Conservation (phyloP, 2,888 invertebrate species). For the Philonicus albiceps region DNA sequence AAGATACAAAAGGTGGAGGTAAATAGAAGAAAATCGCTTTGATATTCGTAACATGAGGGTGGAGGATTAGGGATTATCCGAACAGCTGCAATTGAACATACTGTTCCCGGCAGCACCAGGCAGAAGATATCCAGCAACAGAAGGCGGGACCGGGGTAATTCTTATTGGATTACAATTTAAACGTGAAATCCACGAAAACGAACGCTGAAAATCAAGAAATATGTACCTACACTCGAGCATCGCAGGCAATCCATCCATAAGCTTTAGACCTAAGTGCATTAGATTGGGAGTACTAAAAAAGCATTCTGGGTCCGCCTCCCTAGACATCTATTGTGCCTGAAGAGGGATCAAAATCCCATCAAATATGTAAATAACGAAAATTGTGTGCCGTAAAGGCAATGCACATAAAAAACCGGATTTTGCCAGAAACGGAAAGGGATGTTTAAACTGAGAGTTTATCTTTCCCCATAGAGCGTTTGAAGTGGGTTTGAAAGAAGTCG, state of each 20-base stretch:
- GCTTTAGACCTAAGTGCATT: constrained; percentile 16
- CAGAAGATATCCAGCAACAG: neutral
- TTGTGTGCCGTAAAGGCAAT: constrained; percentile 36
- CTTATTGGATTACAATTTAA: neutral
- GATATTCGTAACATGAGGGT: neutral
- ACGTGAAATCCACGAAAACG: neutral
- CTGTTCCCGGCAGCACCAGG: neutral
- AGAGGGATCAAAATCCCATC: constrained; percentile 41
- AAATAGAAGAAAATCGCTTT: neutral
- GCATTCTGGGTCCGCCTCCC: neutral
- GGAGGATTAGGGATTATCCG: neutral
- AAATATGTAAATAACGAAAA: constrained; percentile 41
- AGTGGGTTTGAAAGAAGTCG: neutral
- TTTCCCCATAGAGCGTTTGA: neutral
- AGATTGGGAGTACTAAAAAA: neutral
- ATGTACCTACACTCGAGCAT: neutral
- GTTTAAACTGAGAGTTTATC: constrained; percentile 25
- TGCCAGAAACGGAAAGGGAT: neutral
- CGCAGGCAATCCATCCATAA: neutral
- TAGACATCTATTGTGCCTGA: constrained; percentile 35
- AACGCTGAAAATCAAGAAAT: neutral
- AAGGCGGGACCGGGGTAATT: neutral
- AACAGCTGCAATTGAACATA: neutral
- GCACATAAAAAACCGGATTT: constrained; percentile 26
- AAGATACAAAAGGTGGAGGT: neutral